Base-by-base conservation (phyloP, 23 tunicate genomes). In the Styela clava region DNA sequence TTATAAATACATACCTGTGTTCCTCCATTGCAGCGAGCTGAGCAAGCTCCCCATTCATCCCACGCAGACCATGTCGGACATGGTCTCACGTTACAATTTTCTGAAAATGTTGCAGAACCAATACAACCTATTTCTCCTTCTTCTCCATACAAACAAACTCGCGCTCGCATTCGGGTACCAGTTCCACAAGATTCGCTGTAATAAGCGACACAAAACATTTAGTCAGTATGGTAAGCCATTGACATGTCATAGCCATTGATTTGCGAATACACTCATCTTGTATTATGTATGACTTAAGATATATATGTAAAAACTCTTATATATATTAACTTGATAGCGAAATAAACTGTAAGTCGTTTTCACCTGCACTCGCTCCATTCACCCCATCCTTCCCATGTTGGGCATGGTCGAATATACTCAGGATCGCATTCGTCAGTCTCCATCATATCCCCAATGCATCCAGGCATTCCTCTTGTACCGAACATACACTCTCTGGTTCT, bases 391-490 rank as follows among this genome's bases (percentile, higher is more conserved):
- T 44, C 81, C 81, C 81, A 76, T 21, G 63, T 22, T 25, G 81
- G 65, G 30, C 81, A 76, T 21, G 77, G 77, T 28, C 24, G 24
- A 34, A 71, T 7, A 25, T 26, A 32, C 0, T 76, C 65, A 20
- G 64, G 34, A 16, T 83, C 72, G 74, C 97, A 91, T 3, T 67
- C 74, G 52, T 74, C 5, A 20, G 26, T 64, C 36, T 82, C 73
- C 62, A 61, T 62, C 16, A 64, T 76, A 2, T 25, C 68, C 21
- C 85, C 94, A 25, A 51, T 62, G 69, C 98, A 93, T n/a, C 98
- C 98, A 34, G 70, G 84, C 69, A 84, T 73, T 26, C 98, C 98
- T 7, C 64, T n/a, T 2, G 33, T 62, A 31, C 99, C 99, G 56
- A 82, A 74, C 24, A 34, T 31, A 23, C 74, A 91, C 2, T 67